Conservation (phyloP, 2,113 vertebrate genomes). For the Microtus montanus region DNA sequence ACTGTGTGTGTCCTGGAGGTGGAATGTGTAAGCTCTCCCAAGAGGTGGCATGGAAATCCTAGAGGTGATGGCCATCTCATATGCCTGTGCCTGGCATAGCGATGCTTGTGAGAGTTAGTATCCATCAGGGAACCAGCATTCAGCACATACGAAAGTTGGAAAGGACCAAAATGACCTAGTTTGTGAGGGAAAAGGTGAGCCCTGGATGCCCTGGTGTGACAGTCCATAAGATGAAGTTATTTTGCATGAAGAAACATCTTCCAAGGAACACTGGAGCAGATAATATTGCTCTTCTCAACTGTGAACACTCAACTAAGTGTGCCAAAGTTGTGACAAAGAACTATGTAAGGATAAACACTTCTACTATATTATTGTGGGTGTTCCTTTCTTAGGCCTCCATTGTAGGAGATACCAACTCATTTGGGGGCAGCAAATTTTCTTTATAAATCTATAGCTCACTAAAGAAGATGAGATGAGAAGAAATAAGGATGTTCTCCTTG, state of each 20-base stretch:
- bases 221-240: constrained; percentile 59
- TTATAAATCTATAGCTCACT: background rate
- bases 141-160: background rate
- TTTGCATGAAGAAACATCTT: constrained; percentile 22
- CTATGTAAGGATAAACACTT: background rate
- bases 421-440: constrained; percentile 14
- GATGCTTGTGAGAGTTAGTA: background rate
- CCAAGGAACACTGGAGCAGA: background rate
- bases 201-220: constrained; percentile 36
- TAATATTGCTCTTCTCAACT: constrained; percentile 1
- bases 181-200: background rate
- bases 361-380: too few species aligned
- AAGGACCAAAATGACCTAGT: background rate
- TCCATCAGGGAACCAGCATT: background rate
- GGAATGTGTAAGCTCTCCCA: background rate
- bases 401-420: background rate
- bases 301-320: background rate
- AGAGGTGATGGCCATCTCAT: background rate
- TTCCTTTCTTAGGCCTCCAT: background rate
- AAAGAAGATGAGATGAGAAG: background rate
- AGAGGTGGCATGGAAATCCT: background rate
- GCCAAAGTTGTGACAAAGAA: background rate
- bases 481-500: background rate
- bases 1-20: background rate
- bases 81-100: too few species aligned